phyloP scores from a whole-genome alignment of 2,888 invertebrate species.

The Ochropleura leucogaster region DNA sequence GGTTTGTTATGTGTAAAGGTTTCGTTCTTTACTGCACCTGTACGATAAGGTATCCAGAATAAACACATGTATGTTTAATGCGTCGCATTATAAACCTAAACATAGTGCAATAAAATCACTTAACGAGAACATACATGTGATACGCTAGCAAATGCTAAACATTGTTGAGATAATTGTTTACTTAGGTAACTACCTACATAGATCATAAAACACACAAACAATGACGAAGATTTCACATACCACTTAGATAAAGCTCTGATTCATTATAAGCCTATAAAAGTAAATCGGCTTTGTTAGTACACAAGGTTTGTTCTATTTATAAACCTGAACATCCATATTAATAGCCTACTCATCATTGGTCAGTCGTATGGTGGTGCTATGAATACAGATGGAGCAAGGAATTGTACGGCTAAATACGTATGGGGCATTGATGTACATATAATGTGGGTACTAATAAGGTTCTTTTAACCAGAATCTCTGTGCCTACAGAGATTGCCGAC shows the following conservation, averaged over 20 bases:
- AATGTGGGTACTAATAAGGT: neutral
- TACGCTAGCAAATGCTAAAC: neutral
- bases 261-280: neutral
- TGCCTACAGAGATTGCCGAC: no score
- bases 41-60: neutral
- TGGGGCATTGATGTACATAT: conserved; percentile 4
- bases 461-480: no score
- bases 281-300: neutral
- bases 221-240: neutral
- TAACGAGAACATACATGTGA: neutral
- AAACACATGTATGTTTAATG: neutral
- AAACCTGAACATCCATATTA: conserved; percentile 26
- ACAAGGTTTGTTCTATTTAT: conserved; percentile 12
- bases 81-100: neutral
- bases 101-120: neutral
- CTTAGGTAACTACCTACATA: neutral
- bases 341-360: conserved; percentile 6
- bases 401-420: conserved; percentile 23
- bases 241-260: neutral
- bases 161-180: neutral
- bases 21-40: neutral
- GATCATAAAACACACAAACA: neutral
- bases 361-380: neutral
- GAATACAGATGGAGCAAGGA: conserved; percentile 40
- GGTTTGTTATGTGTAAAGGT: neutral